Evolutionary conservation across 2,113 vertebrate genomes (phyloP).

Genomic region (Chamaea fasciata): DNA sequence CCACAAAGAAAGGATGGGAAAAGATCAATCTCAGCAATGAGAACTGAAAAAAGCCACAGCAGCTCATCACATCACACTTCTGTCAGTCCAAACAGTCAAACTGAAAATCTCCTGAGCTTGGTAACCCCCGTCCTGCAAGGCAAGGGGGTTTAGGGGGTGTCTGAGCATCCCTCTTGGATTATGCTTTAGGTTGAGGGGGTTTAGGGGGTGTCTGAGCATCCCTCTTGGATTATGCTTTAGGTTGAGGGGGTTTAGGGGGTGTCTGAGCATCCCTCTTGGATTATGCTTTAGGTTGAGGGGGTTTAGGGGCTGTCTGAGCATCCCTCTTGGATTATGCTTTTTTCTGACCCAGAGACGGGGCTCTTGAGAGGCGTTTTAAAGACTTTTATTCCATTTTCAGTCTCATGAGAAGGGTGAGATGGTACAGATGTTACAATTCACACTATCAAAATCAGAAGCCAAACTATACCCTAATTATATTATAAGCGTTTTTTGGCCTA

Average conservation of each 20-base stretch:
- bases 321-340: neutral
- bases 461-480: neutral
- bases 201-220: neutral
- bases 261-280: neutral
- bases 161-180: neutral
- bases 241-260: neutral
- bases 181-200: neutral
- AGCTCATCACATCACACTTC: neutral
- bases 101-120: neutral
- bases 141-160: neutral
- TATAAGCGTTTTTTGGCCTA: neutral
- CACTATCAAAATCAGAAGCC: neutral
- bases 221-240: neutral
- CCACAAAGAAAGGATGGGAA: neutral
- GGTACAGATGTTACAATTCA: neutral
- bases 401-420: neutral
- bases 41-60: neutral
- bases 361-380: neutral
- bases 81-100: fast-evolving
- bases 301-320: neutral
- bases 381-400: neutral
- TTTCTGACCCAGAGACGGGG: neutral
- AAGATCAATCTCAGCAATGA: neutral
- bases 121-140: neutral
- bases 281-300: neutral